Evolutionary conservation across 1,140 invertebrate genomes (phyloP), one percentile per base, ranked within the genome.

Genomic region (Zeugodacus cucurbitae): DNA sequence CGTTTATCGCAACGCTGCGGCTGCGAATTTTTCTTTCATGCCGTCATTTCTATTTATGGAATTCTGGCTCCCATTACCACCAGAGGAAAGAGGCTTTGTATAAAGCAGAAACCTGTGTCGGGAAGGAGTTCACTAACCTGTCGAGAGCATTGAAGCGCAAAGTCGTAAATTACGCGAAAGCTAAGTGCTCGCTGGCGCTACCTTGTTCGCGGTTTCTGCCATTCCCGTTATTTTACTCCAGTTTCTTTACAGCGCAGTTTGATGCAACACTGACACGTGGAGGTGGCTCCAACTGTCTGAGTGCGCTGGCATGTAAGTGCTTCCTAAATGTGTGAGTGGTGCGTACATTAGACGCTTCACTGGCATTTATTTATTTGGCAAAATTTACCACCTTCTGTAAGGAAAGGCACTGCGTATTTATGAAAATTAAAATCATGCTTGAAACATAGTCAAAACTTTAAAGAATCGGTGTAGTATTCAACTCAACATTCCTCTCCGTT

Each of bases 41-140:
- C 74, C 26, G 29, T n/a, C 3, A 26, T 82, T 48, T 37, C n/a
- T 29, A 17, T 48, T 26, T 48, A n/a, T 70, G 74, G 22, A 41
- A 54, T 29, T 29, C 41, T 26, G 44, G 41, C 44, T 62, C n/a
- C 11, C n/a, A 20, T 26, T n/a, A 48, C 20, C 32, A 74, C 32
- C 64, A 5, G 0, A 29, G 0, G 48, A 1, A 48, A 2, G 34
- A 22, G 14, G 10, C 37, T 54, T 11, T 54, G 17, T 17, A 54
- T 3, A 20, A 34, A 5, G 14, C 48, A 54, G 22, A 26, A 8
- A 62, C 58, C 5, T 11, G 58, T 0, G 2, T 26, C 2, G 44
- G 41, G 22, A 48, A 41, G 41, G 74, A 82, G 74, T 82, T 82
- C 74, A 41, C 41, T 82, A 82, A 82, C 74, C 74, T 82, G 74